Percentiles rank a stretch among this genome's conserved stretches.
phyloP scores from a whole-genome alignment of 2,113 vertebrate genomes.

The Epinephelus lanceolatus region DNA sequence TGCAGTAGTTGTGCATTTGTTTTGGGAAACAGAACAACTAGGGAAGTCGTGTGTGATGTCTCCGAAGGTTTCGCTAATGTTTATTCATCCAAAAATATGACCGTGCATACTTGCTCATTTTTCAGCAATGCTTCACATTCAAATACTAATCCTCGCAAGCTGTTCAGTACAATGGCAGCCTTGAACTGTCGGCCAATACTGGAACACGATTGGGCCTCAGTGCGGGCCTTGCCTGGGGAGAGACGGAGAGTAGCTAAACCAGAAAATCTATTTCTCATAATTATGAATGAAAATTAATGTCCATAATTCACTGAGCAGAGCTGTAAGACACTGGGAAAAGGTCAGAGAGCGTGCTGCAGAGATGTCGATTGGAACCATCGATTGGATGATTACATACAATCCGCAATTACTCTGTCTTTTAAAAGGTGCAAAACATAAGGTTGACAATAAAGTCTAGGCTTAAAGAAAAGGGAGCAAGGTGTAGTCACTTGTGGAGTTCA shows the following conservation, averaged over 20 bases:
- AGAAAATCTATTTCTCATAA: conserved; percentile 77
- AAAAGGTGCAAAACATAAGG: conserved; percentile 20
- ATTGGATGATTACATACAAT: conserved; percentile 49
- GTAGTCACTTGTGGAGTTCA: conserved; percentile 10
- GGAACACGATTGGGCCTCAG: conserved; percentile 43
- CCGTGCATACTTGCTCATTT: conserved; percentile 13
- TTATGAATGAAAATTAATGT: conserved; percentile 68
- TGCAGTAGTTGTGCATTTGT: conserved; percentile 1
- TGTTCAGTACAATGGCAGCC: conserved; percentile 39
- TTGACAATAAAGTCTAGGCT: conserved; percentile 26
- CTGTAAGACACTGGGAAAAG: conserved; percentile 50
- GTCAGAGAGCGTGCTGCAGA: conserved; percentile 30
- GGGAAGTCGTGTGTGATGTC: background rate
- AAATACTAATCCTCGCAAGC: conserved; percentile 63
- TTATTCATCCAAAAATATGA: conserved; percentile 41
- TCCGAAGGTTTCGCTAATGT: conserved; percentile 19
- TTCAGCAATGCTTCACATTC: conserved; percentile 45
- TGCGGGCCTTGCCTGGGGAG: conserved; percentile 48
- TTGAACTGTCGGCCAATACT: conserved; percentile 58
- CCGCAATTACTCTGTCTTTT: conserved; percentile 34
- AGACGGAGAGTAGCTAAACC: conserved; percentile 48
- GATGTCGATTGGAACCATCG: conserved; percentile 56
- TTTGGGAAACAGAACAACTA: background rate
- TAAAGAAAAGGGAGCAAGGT: conserved; percentile 14
- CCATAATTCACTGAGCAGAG: conserved; percentile 61